Conservation (phyloP, 2,888 invertebrate genomes). For the Auanema sp. region DNA sequence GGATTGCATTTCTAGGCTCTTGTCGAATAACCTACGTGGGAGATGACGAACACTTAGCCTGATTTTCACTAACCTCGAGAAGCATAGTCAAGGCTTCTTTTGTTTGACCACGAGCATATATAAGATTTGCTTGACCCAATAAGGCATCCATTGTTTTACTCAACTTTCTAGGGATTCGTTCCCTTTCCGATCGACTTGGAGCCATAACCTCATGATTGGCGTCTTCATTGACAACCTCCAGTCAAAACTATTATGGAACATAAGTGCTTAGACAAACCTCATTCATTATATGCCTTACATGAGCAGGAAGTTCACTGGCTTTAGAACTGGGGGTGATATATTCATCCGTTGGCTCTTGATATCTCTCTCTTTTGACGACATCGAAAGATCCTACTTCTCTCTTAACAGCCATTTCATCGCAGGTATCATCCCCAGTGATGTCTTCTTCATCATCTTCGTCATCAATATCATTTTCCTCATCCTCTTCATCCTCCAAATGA, state of each 20-base stretch:
- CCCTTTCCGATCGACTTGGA: conserved; percentile 4
- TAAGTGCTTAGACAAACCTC: too few relatives aligned
- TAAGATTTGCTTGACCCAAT: conserved; percentile 60
- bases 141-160: conserved; percentile 46
- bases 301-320: too few relatives aligned
- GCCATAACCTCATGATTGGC: too few relatives aligned
- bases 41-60: neutral
- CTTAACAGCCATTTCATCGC: too few relatives aligned
- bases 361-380: too few relatives aligned
- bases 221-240: too few relatives aligned
- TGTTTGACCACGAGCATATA: conserved; percentile 48
- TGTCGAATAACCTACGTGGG: conserved; percentile 36
- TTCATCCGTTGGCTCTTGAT: too few relatives aligned
- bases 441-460: conserved; percentile 23
- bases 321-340: too few relatives aligned
- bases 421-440: too few relatives aligned
- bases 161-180: conserved; percentile 9
- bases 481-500: conserved; percentile 10
- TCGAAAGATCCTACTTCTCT: too few relatives aligned
- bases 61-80: conserved; percentile 39
- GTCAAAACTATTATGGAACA: too few relatives aligned
- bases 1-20: conserved; percentile 54
- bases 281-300: too few relatives aligned
- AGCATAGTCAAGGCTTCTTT: conserved; percentile 50
- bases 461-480: conserved; percentile 9